phyloP scores from a whole-genome alignment of 2,113 vertebrate genomes.

The Muntiacus reevesi region DNA sequence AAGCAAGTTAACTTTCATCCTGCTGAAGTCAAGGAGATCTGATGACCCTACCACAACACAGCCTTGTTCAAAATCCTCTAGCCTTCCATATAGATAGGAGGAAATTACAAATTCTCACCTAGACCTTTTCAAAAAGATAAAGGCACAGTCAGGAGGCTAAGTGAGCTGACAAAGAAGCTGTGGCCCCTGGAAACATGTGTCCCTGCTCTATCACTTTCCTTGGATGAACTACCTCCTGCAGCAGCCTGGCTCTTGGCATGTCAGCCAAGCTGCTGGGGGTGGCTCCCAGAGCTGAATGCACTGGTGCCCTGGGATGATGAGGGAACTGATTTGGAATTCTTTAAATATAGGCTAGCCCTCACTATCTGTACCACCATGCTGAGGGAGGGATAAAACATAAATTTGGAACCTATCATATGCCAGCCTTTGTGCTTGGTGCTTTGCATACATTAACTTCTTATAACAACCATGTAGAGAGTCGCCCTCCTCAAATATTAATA shows the following conservation, averaged over 20 bases:
- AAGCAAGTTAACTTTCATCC: not conserved
- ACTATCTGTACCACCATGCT: not conserved
- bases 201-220: not conserved
- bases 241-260: not conserved
- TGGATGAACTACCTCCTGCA: not conserved
- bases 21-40: not conserved
- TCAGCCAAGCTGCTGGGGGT: not conserved
- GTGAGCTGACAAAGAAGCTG: not conserved
- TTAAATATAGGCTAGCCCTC: not conserved
- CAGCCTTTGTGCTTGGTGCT: not conserved
- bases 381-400: not conserved
- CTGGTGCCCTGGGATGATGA: not conserved
- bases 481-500: not conserved
- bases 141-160: not conserved
- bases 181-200: not conserved
- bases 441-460: not conserved
- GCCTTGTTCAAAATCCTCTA: not conserved
- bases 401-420: not conserved
- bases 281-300: not conserved
- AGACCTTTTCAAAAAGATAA: not conserved
- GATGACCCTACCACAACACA: not conserved
- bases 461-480: not conserved
- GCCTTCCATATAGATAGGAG: not conserved
- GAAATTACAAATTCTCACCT: not conserved
- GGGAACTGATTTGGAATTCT: not conserved